Base-by-base conservation (phyloP, 2,888 invertebrate genomes). In the Tupiocoris notatus region DNA sequence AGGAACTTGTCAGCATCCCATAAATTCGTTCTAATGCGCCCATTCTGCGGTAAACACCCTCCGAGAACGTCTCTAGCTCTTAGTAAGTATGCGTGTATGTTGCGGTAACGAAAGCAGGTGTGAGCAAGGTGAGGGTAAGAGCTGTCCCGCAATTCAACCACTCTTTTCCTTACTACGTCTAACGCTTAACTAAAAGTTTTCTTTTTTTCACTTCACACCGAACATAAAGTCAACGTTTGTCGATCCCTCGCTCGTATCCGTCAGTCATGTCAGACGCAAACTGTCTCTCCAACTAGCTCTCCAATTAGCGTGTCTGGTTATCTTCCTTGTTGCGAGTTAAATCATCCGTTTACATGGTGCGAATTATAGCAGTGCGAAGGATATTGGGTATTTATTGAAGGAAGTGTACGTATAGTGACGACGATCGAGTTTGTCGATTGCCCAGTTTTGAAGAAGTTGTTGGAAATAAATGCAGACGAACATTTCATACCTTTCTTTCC, bases 1-100 rank as follows among this genome's bases (percentile, higher is more conserved):
- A 68, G 59, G 68, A 68, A 68, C 68, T 58, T 68, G 68, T 68
- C 68, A 68, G 68, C 68, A 68, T 68, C 68, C 68, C 68, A 25
- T 68, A 68, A 68, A 68, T 68, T 68, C 22, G 39, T 68, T 58
- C 21, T 68, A 68, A 68, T 68, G 68, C 58, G 57, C 68, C 58
- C 68, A 21, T 20, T 68, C 59, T 59, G 23, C 58, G 68, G 68
- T 68, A 68, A 68, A 68, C 68, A 68, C 68, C 58, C 68, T 39
- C 39, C 39, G 12, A 39, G 39, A 39, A 39, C 39, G 39, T 39
- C 39, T 39, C 39, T 39, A 39, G 39, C 39, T 39, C 39, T 39
- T 39, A 39, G 39, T 39, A 12, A 39, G 6, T 7, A 12, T 3
- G 39, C 12, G 39, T 12, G 12, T 12, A 7, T 12, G 39, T 39